Evolutionary conservation across 2,888 invertebrate species (phyloP).

Genomic region (Oscheius sp.): DNA sequence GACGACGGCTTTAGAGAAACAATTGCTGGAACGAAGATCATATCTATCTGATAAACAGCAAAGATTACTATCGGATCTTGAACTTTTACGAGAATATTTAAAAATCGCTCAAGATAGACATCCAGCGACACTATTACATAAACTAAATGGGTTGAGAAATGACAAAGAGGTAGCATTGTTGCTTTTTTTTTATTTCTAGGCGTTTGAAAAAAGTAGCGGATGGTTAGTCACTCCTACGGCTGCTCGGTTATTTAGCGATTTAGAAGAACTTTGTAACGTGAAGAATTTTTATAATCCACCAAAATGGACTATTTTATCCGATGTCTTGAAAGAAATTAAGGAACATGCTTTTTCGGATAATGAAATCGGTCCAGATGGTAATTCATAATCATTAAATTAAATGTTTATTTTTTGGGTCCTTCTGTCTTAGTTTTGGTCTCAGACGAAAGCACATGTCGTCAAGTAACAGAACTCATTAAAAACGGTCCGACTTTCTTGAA

Average conservation of each 20-base stretch:
- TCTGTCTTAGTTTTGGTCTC: conserved; percentile 59
- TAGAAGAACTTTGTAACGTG: conserved; percentile 46
- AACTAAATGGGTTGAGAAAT: conserved; percentile 45
- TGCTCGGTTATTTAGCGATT: conserved; percentile 52
- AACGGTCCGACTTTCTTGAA: conserved; percentile 47
- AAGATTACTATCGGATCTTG: conserved; percentile 58
- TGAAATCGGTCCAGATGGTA: conserved; percentile 35
- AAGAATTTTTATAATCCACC: conserved; percentile 44
- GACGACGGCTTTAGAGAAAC: conserved; percentile 40
- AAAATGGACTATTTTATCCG: conserved; percentile 61
- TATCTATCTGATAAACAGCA: conserved; percentile 57
- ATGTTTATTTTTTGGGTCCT: conserved; percentile 40
- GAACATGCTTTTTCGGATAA: conserved; percentile 34
- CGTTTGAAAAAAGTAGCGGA: conserved; percentile 60
- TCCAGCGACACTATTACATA: conserved; percentile 49
- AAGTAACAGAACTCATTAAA: conserved; percentile 58
- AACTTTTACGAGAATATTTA: conserved; percentile 56
- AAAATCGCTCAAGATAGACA: conserved; percentile 64
- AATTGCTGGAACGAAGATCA: conserved; percentile 33
- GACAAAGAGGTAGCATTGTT: conserved; percentile 52
- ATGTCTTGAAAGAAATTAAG: conserved; percentile 59
- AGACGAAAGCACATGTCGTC: conserved; percentile 56
- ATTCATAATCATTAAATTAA: background rate
- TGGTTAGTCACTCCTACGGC: conserved; percentile 66
- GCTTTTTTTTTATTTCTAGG: conserved; percentile 16